Base-by-base conservation (phyloP, 2,797 vertebrate genomes). In the Anisognathus igniventris region DNA sequence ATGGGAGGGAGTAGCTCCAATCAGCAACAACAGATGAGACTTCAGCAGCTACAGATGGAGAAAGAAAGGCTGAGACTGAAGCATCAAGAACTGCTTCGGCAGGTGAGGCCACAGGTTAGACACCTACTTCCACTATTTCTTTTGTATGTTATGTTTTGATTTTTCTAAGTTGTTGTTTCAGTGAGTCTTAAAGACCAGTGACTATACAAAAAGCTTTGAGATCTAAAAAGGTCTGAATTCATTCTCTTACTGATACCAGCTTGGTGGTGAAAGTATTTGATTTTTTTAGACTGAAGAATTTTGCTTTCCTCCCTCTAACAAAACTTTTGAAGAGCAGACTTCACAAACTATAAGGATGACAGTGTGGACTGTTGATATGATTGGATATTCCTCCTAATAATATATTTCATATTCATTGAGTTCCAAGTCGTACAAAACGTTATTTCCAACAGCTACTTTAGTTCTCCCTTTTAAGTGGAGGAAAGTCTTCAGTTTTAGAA, bases 31-130 rank as follows among this genome's bases (percentile, higher is more conserved):
- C 99, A 99, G 98, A 98, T 99, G 98, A 98, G 99, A 66, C 98
- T 99, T 84, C 99, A 99, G 96, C 99, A 99, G 96, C 96, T 99
- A 66, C 98, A 99, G 97, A 98, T 99, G 90, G 99, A 99, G 97
- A 99, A 99, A 94, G 99, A 99, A 85, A 96, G 99, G 62, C 98
- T 99, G 93, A 97, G 99, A 86, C 97, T 99, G 96, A 99, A 99
- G 96, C 99, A 99, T 91, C 99, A 99, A 98, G 99, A 99, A 97
- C 98, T 99, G 97, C 98, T 99, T 58, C 98, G 99, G 96, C 99
- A 99, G 98, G 98, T 98, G 98, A 99, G 99, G 98, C 99, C 99
- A 93, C 99, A 99, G 99, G 99, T 99, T 97, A 98, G 98, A 97
- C 95, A 96, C 96, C 87, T 47, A 70, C 92, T 97, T 96, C 95